A percentile compares a stretch with the other conserved stretches of the same genome.
phyloP scores from a whole-genome alignment of 1,140 invertebrate genomes.

The Drosophila saltans region DNA sequence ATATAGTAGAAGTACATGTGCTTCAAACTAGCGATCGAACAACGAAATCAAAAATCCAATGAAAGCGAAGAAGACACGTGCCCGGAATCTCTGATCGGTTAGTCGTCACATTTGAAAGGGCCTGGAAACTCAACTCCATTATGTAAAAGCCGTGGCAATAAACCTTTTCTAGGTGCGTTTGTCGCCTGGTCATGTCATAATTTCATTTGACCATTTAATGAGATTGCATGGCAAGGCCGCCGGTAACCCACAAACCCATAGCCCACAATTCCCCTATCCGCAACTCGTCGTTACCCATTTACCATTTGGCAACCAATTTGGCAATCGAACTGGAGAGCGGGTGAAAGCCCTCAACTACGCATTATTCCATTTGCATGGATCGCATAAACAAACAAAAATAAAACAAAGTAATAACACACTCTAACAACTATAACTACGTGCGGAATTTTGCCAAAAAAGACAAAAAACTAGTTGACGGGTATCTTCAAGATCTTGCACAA shows the following conservation, averaged over 20 bases:
- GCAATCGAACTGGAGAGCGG: constrained; percentile 23
- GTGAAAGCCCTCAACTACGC: constrained; percentile 43
- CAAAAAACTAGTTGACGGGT: constrained; percentile 1
- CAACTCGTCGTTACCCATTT: background rate
- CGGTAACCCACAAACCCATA: background rate
- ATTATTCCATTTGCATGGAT: constrained; percentile 39
- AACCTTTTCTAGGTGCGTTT: constrained; percentile 58
- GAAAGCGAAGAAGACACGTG: constrained; percentile 64
- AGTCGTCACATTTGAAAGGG: constrained; percentile 50
- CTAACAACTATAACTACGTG: constrained; percentile 41
- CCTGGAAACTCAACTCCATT: constrained; percentile 45
- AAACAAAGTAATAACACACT: constrained; percentile 5
- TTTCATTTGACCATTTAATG: constrained; percentile 56
- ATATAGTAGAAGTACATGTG: constrained; percentile 4
- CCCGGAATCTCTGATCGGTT: constrained; percentile 31
- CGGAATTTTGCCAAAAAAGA: constrained; percentile 38
- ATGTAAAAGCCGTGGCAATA: constrained; percentile 70
- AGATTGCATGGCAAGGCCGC: constrained; percentile 36
- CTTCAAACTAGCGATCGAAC: constrained; percentile 22
- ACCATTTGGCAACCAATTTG: constrained; percentile 48
- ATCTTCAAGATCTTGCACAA: constrained; percentile 23
- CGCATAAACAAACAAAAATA: constrained; percentile 28
- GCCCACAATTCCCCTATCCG: background rate
- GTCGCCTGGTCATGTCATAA: constrained; percentile 64
- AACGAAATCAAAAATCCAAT: constrained; percentile 56